These are phyloP conservation scores for Hemichromis elongatus DNA, from an alignment of 2,113 vertebrate genomes.

Conservation along the genomic window DNA sequence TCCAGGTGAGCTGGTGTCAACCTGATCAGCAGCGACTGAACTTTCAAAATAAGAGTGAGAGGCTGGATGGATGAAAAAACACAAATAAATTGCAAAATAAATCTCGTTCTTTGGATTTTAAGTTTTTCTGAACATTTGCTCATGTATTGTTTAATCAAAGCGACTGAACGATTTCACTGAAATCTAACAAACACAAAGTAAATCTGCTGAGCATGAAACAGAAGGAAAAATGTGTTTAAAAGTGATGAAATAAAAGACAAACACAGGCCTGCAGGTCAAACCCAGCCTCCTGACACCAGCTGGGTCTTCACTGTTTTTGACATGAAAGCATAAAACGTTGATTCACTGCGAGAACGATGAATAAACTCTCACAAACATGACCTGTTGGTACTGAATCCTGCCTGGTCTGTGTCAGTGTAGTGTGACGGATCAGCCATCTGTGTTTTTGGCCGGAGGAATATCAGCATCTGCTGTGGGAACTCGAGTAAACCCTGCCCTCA, in stretches of 20 bases:
- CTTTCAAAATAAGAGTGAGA: too few relatives aligned
- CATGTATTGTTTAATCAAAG: too few relatives aligned
- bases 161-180: too few relatives aligned
- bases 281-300: not conserved
- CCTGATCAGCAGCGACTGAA: too few relatives aligned
- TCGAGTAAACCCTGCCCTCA: not conserved
- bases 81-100: too few relatives aligned
- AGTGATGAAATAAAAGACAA: not conserved
- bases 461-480: not conserved
- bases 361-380: not conserved
- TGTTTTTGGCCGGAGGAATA: not conserved
- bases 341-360: not conserved
- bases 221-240: not conserved
- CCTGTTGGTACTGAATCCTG: not conserved
- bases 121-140: too few relatives aligned
- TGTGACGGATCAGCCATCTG: not conserved
- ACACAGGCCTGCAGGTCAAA: not conserved
- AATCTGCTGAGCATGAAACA: not conserved
- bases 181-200: not conserved
- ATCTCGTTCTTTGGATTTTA: too few relatives aligned
- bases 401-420: not conserved
- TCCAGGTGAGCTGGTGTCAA: too few relatives aligned
- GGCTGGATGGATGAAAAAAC: too few relatives aligned
- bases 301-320: not conserved
- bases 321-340: not conserved